These are phyloP conservation scores for Rhinella marina DNA, from an alignment of 2,797 vertebrate genomes.

Conservation along the genomic window DNA sequence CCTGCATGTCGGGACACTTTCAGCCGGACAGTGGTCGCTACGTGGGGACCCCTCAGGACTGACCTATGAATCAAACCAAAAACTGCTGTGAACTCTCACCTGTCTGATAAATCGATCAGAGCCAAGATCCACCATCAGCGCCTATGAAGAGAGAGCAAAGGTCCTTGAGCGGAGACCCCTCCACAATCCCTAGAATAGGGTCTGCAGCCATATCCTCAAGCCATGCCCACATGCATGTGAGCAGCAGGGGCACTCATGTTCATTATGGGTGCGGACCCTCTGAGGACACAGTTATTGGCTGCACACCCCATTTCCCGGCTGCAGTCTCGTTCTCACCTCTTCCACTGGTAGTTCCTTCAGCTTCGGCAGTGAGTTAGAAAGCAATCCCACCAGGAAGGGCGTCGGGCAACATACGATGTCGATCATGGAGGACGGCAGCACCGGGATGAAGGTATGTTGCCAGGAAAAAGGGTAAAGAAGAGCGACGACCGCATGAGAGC, in stretches of 20 bases:
- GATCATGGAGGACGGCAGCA: conserved; percentile 95
- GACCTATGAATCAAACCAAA: neutral
- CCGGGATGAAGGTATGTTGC: conserved; percentile 99
- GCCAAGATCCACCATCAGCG: conserved; percentile 96
- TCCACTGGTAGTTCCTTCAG: conserved; percentile 96
- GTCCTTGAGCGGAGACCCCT: too few species aligned
- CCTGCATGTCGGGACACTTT: too few species aligned
- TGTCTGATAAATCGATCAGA: conserved; percentile 96
- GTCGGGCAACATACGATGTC: conserved; percentile 98
- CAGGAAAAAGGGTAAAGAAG: conserved; percentile 99
- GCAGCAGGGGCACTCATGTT: too few species aligned
- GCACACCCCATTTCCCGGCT: neutral
- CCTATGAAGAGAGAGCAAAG: conserved; percentile 73
- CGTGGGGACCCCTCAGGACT: neutral
- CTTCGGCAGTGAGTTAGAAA: conserved; percentile 95
- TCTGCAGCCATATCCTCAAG: neutral
- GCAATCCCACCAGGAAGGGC: conserved; percentile 94
- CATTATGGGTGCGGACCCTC: too few species aligned
- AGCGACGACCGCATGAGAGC: conserved; percentile 93
- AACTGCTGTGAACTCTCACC: conserved; percentile 72
- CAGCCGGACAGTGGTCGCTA: too few species aligned
- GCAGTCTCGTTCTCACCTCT: conserved; percentile 81
- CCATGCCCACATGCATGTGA: too few species aligned
- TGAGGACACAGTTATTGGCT: too few species aligned
- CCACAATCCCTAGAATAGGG: too few species aligned